phyloP scores from a whole-genome alignment of 1,140 invertebrate genomes.

The Apis florea region DNA sequence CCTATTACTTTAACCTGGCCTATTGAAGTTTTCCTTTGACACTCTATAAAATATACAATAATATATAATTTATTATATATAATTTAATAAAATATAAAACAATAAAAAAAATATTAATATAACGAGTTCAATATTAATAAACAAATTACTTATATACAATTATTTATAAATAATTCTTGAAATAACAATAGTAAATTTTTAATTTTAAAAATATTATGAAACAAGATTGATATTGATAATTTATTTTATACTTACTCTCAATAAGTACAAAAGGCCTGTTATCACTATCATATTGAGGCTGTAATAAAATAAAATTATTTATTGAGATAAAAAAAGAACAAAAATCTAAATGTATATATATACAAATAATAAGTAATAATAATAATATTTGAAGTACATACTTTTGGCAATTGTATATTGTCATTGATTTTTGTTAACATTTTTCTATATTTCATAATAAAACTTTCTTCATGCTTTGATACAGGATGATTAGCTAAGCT shows the following conservation, averaged over 20 bases:
- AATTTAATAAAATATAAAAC: not conserved
- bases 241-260: slow-evolving; percentile 54
- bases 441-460: slow-evolving; percentile 86
- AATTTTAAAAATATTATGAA: not conserved
- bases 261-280: slow-evolving; percentile 60
- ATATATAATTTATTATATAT: slow-evolving; percentile 8
- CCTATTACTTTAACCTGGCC: slow-evolving; percentile 85
- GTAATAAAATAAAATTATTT: slow-evolving; percentile 46
- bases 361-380: slow-evolving; percentile 26
- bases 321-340: slow-evolving; percentile 10
- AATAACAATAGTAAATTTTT: not conserved
- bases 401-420: slow-evolving; percentile 79
- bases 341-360: slow-evolving; percentile 12
- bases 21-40: slow-evolving; percentile 85
- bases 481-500: slow-evolving; percentile 87
- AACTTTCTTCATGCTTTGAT: slow-evolving; percentile 84
- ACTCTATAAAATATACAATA: slow-evolving; percentile 81
- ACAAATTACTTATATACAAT: not conserved
- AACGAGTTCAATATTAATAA: slow-evolving; percentile 24
- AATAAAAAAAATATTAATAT: not conserved
- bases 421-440: slow-evolving; percentile 81
- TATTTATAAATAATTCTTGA: too few relatives aligned
- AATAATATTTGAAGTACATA: slow-evolving; percentile 55
- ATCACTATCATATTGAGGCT: slow-evolving; percentile 58
- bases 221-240: not conserved